These are phyloP conservation scores for Hedychridium roseum DNA, from an alignment of 2,888 invertebrate genomes.

Conservation along the genomic window DNA sequence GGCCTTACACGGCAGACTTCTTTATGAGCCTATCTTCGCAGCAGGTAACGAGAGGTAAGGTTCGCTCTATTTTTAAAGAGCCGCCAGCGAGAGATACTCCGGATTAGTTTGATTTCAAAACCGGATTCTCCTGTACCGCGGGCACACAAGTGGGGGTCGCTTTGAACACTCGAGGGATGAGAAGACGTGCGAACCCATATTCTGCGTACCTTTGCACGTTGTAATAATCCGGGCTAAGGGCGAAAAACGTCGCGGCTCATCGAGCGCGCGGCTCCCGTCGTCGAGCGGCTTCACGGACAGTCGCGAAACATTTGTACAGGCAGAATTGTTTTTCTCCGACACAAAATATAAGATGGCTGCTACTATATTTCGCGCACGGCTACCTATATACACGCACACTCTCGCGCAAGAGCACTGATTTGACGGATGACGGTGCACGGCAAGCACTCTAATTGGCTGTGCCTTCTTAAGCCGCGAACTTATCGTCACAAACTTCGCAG, in stretches of 20 bases:
- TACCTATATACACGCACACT: conserved; percentile 32
- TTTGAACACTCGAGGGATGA: conserved; percentile 13
- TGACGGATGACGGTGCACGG: conserved; percentile 26
- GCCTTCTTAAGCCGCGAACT: conserved; percentile 1
- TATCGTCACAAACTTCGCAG: too few relatives aligned
- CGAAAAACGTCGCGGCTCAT: conserved; percentile 62
- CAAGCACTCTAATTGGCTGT: conserved; percentile 32
- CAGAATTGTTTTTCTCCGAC: conserved; percentile 63
- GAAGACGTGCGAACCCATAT: conserved; percentile 13
- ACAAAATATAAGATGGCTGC: conserved; percentile 65
- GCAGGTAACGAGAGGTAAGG: conserved; percentile 21
- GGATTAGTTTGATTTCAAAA: conserved; percentile 40
- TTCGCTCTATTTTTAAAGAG: conserved; percentile 44
- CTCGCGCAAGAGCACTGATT: conserved; percentile 15
- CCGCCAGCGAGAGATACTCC: conserved; percentile 26
- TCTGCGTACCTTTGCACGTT: conserved; percentile 58
- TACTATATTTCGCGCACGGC: conserved; percentile 53
- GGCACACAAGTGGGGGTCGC: conserved; percentile 27
- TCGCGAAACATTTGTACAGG: conserved; percentile 60
- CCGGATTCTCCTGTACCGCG: conserved; percentile 37
- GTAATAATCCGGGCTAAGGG: conserved; percentile 60
- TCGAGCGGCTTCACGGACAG: conserved; percentile 56
- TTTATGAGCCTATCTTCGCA: conserved; percentile 22
- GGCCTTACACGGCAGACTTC: conserved; percentile 27
- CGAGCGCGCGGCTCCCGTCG: conserved; percentile 55